A percentile compares a stretch with the other conserved stretches of the same genome.
Evolutionary conservation across 2,113 vertebrate genomes (phyloP).

Genomic region (Crotalus viridis): DNA sequence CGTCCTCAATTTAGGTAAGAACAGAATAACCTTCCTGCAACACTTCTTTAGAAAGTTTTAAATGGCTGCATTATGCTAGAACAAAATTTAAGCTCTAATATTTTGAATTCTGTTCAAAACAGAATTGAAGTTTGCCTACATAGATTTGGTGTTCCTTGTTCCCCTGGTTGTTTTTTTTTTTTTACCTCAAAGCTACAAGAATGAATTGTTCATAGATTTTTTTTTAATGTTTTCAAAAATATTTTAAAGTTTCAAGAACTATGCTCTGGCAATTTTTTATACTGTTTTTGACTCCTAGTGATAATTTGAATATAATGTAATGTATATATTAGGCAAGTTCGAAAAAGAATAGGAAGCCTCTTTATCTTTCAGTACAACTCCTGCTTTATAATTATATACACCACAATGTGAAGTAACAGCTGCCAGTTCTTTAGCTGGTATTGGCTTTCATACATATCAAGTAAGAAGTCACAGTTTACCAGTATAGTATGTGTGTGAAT

Average conservation of each 20-base stretch:
- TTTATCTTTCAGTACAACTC: neutral
- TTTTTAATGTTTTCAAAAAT: neutral
- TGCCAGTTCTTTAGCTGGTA: neutral
- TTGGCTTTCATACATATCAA: neutral
- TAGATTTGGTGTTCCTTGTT: neutral
- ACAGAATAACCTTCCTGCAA: neutral
- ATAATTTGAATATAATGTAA: neutral
- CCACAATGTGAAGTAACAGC: neutral
- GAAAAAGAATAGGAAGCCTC: neutral
- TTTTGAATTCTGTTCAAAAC: neutral
- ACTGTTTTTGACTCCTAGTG: neutral
- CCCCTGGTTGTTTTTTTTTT: neutral
- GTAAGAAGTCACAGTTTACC: neutral
- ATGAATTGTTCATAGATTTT: neutral
- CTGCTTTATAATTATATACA: neutral
- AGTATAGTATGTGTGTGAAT: neutral
- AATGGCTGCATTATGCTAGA: neutral
- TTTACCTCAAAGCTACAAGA: neutral
- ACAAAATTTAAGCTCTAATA: neutral
- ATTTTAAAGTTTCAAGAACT: neutral
- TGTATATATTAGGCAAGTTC: neutral
- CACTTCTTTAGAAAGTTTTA: neutral
- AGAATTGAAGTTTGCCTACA: neutral
- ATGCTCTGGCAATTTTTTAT: neutral
- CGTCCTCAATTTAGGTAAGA: neutral